Conservation (phyloP, 2,797 vertebrate genomes). For the Cynodonichthys magdalenae region DNA sequence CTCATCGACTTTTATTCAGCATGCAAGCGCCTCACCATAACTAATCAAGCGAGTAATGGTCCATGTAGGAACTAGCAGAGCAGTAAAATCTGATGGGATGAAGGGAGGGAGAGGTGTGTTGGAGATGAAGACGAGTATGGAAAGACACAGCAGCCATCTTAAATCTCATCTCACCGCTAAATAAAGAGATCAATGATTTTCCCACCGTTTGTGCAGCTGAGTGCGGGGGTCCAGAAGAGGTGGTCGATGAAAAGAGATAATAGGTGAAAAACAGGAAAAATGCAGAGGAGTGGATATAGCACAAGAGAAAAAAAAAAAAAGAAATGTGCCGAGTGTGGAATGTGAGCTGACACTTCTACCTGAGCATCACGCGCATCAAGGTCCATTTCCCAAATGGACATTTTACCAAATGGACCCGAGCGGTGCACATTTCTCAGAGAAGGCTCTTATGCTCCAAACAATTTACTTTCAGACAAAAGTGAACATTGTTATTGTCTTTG, state of each 20-base stretch:
- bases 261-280: conserved; percentile 35
- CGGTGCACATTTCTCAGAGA: conserved; percentile 38
- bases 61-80: conserved; percentile 49
- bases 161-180: conserved; percentile 26
- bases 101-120: conserved; percentile 8
- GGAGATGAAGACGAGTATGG: conserved; percentile 16
- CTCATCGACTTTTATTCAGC: conserved; percentile 50
- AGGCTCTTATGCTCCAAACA: conserved; percentile 23
- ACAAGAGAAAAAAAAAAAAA: conserved; percentile 9
- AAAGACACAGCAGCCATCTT: conserved; percentile 30
- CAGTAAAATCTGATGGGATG: conserved; percentile 30
- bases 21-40: conserved; percentile 52
- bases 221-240: background rate
- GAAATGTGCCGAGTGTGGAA: conserved; percentile 30
- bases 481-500: conserved; percentile 34
- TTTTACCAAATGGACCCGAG: conserved; percentile 50
- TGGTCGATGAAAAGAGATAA: conserved; percentile 36
- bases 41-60: conserved; percentile 68
- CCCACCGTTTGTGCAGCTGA: conserved; percentile 13
- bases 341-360: conserved; percentile 50
- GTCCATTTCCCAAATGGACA: conserved; percentile 53
- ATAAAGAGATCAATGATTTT: conserved; percentile 11
- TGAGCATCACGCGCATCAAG: conserved; percentile 38
- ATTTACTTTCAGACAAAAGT: conserved; percentile 30
- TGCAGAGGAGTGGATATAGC: conserved; percentile 18